These are phyloP conservation scores for Congeria kusceri DNA, from an alignment of 2,888 invertebrate species.

Conservation along the genomic window DNA sequence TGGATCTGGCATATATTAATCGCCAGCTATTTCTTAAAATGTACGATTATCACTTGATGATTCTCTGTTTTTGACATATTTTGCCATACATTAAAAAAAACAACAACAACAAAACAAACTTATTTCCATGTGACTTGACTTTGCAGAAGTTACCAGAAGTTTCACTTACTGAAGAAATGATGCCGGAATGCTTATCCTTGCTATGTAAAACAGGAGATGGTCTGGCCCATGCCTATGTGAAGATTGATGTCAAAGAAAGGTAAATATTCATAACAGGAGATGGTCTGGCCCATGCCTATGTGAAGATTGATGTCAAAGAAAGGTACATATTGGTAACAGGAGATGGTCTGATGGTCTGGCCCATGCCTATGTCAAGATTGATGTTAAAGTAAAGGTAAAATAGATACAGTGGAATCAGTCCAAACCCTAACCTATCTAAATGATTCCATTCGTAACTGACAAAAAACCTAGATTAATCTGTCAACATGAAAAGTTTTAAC, in stretches of 20 bases:
- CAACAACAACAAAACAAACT: no score
- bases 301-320: conserved; percentile 82
- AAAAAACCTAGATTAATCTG: no score
- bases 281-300: conserved; percentile 85
- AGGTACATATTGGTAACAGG: conserved; percentile 85
- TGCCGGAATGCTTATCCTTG: conserved; percentile 81
- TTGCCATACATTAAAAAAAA: no score
- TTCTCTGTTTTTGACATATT: no score
- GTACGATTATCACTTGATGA: no score
- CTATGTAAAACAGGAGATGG: conserved; percentile 85
- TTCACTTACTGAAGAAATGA: conserved; percentile 78
- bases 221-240: conserved; percentile 84
- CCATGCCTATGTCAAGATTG: conserved; percentile 84
- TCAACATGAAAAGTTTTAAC: no score
- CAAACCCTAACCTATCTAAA: no score
- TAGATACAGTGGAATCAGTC: no score
- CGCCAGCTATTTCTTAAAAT: no score
- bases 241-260: conserved; percentile 83
- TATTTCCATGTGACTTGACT: no score
- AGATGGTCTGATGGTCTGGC: conserved; percentile 84
- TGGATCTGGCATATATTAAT: no score
- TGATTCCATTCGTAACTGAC: no score
- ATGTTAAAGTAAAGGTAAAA: conserved; percentile 83
- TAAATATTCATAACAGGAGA: conserved; percentile 85
- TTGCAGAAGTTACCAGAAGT: conserved; percentile 79